These are phyloP conservation scores for Brachyalestes nurse DNA, from an alignment of 2,797 vertebrate species.

Conservation along the genomic window DNA sequence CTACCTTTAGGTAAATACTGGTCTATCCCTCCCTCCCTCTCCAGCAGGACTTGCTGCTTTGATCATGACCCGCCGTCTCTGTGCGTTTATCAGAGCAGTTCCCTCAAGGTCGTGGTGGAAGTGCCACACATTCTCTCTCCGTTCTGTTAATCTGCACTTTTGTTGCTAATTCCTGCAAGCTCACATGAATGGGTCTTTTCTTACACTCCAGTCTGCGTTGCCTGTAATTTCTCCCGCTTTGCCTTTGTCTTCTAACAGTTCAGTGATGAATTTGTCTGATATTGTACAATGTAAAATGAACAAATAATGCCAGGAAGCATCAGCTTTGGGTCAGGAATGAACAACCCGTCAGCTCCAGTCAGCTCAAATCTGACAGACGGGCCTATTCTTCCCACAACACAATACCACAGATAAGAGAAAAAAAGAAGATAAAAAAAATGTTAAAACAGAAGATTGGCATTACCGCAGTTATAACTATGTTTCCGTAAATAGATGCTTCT, in stretches of 20 bases:
- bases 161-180: not conserved
- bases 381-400: slow-evolving; percentile 32
- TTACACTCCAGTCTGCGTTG: not conserved
- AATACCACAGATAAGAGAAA: slow-evolving; percentile 24
- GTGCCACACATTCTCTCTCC: not conserved
- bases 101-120: slow-evolving; percentile 5
- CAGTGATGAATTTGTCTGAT: not conserved
- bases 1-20: slow-evolving; percentile 28
- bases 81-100: slow-evolving; percentile 9
- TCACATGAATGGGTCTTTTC: not conserved
- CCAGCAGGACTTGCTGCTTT: slow-evolving; percentile 6
- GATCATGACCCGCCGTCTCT: not conserved
- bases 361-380: not conserved
- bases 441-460: slow-evolving; percentile 3
- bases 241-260: not conserved
- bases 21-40: slow-evolving; percentile 7
- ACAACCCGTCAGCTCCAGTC: slow-evolving; percentile 7
- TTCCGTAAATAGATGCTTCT: no score
- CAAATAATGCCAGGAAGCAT: slow-evolving; percentile 7
- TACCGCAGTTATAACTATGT: not conserved
- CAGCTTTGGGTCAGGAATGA: not conserved
- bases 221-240: not conserved
- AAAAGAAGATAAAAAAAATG: not conserved
- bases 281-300: not conserved
- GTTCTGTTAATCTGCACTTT: not conserved